Conservation (phyloP, 1,140 invertebrate species). For the Diploscapter pachys region DNA sequence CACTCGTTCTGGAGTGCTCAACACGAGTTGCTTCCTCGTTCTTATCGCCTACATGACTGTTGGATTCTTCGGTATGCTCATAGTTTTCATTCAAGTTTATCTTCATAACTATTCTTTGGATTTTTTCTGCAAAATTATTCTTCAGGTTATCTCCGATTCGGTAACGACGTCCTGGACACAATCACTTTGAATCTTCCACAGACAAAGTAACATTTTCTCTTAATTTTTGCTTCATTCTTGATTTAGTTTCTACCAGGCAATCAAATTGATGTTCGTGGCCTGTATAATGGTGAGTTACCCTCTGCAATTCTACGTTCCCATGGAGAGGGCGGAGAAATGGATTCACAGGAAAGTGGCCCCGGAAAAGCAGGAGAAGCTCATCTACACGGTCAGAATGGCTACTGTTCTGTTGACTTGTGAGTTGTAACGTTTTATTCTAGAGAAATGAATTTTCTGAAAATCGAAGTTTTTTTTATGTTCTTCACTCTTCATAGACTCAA, state of each 20-base stretch:
- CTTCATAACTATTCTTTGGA: slow-evolving; percentile 33
- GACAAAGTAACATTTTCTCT: slow-evolving; percentile 20
- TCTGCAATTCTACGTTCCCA: slow-evolving; percentile 54
- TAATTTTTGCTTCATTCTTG: too few species aligned
- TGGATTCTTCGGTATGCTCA: slow-evolving; percentile 56
- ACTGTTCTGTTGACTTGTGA: slow-evolving; percentile 49
- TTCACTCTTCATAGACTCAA: too few species aligned
- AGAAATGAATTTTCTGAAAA: too few species aligned
- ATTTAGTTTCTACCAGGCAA: slow-evolving; percentile 53
- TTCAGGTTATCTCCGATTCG: slow-evolving; percentile 52
- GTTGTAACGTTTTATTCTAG: background rate
- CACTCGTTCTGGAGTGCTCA: slow-evolving; percentile 49
- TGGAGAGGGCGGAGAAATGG: slow-evolving; percentile 55
- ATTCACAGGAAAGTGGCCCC: slow-evolving; percentile 49
- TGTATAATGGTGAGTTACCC: slow-evolving; percentile 54
- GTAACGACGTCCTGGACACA: slow-evolving; percentile 56
- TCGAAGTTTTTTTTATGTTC: too few species aligned
- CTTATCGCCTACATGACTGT: slow-evolving; percentile 44
- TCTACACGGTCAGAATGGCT: slow-evolving; percentile 46
- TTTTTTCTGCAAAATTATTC: too few species aligned
- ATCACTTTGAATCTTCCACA: slow-evolving; percentile 53
- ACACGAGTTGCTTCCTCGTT: slow-evolving; percentile 50
- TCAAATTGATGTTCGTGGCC: slow-evolving; percentile 51
- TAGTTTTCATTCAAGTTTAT: slow-evolving; percentile 20
- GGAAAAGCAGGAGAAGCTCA: slow-evolving; percentile 45